Evolutionary conservation across 1,140 invertebrate species (phyloP).

Genomic region (Brachionus rotundiformis): DNA sequence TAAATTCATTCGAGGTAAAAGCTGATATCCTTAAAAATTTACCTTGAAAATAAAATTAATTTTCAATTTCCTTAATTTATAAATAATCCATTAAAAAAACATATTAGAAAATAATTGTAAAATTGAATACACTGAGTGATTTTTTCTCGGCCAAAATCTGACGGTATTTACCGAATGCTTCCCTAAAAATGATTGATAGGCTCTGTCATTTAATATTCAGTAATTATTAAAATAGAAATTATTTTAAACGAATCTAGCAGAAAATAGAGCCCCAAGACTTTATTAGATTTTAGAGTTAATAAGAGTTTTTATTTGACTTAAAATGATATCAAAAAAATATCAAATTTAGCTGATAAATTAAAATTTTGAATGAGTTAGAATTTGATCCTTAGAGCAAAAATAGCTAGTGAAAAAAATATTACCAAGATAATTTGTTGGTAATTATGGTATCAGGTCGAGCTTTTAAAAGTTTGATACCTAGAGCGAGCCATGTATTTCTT

Average conservation of each 20-base stretch:
- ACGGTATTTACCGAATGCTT: background rate
- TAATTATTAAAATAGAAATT: background rate
- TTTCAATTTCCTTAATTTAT: background rate
- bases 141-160: no score
- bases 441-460: background rate
- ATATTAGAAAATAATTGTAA: no score
- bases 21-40: background rate
- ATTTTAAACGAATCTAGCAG: no score
- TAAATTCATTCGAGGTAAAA: background rate
- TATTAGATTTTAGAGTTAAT: no score
- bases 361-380: background rate
- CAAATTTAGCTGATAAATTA: background rate
- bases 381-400: background rate
- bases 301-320: background rate
- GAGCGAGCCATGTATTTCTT: background rate
- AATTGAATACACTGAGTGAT: no score
- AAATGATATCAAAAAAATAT: background rate
- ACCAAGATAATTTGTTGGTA: background rate
- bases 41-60: background rate
- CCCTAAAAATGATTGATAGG: background rate
- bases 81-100: conserved; percentile 21
- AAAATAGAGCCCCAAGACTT: no score
- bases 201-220: background rate
- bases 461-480: background rate
- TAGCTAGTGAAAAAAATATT: background rate